phyloP scores from a whole-genome alignment of 2,888 invertebrate species.

The Drosophila paranaensis region DNA sequence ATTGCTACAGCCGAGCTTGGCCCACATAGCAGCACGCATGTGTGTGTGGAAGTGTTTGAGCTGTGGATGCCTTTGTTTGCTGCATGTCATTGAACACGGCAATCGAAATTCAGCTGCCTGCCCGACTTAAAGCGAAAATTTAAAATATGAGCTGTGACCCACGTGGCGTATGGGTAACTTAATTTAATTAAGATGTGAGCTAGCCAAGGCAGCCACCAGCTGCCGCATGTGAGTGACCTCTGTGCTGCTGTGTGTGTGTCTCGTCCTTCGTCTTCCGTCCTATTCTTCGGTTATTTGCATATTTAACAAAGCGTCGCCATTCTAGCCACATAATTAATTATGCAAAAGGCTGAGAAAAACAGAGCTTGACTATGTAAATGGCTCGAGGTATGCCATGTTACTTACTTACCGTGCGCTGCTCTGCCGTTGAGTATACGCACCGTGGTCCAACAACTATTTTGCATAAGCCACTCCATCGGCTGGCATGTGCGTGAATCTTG shows the following conservation, averaged over 20 bases:
- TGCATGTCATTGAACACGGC: conserved; percentile 68
- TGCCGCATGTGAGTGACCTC: conserved; percentile 68
- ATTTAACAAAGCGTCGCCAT: conserved; percentile 73
- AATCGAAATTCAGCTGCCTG: conserved; percentile 38
- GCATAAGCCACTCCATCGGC: conserved; percentile 70
- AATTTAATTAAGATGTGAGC: conserved; percentile 40
- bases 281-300: conserved; percentile 65
- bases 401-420: neutral
- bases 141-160: conserved; percentile 35
- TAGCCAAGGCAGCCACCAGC: conserved; percentile 21
- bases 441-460: conserved; percentile 63
- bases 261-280: conserved; percentile 49
- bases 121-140: conserved; percentile 34
- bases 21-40: conserved; percentile 55
- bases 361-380: conserved; percentile 59
- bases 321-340: conserved; percentile 78
- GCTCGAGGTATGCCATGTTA: conserved; percentile 25
- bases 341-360: conserved; percentile 69
- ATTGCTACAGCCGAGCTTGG: conserved; percentile 54
- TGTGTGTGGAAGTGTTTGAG: conserved; percentile 19
- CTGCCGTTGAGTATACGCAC: conserved; percentile 60
- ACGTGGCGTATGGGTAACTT: conserved; percentile 51
- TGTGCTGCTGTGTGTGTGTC: conserved; percentile 3
- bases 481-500: conserved; percentile 40
- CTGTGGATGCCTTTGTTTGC: conserved; percentile 36